A percentile compares a stretch with the other conserved stretches of the same genome.
phyloP scores from a whole-genome alignment of 2,113 vertebrate genomes.

The Xenopus laevis region DNA sequence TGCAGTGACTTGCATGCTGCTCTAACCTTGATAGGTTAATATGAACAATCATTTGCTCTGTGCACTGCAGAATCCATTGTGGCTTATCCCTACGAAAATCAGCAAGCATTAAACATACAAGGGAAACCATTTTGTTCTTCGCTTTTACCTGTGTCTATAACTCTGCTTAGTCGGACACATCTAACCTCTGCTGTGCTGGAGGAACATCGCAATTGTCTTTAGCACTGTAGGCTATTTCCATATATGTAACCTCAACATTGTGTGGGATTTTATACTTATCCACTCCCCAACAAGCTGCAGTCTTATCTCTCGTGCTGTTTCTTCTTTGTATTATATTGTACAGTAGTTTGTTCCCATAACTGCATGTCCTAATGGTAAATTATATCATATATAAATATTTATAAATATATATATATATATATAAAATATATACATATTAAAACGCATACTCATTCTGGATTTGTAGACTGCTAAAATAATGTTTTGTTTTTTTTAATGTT shows the following conservation, averaged over 20 bases:
- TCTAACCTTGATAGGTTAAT: not conserved
- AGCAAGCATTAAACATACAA: constrained; percentile 15
- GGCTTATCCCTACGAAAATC: constrained; percentile 18
- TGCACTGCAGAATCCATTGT: constrained; percentile 13
- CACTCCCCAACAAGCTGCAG: constrained; percentile 32
- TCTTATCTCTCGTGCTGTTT: constrained; percentile 45
- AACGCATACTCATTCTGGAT: constrained; percentile 63
- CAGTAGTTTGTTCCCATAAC: constrained; percentile 69
- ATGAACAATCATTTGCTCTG: not conserved
- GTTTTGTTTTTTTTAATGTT: constrained; percentile 40
- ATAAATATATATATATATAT: constrained; percentile 64
- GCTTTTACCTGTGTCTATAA: not conserved
- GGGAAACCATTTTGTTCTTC: constrained; percentile 7
- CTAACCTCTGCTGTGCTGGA: constrained; percentile 45
- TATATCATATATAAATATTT: constrained; percentile 76
- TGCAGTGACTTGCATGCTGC: constrained; percentile 24
- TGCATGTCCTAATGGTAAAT: constrained; percentile 80
- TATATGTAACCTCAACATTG: not conserved
- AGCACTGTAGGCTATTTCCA: not conserved
- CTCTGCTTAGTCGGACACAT: constrained; percentile 7
- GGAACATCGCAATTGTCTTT: constrained; percentile 12
- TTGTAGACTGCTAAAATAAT: constrained; percentile 55
- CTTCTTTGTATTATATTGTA: constrained; percentile 83
- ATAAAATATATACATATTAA: constrained; percentile 56
- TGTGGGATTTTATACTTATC: constrained; percentile 14